Percentiles rank a stretch among this genome's conserved stretches.
phyloP scores from a whole-genome alignment of 2,113 vertebrate genomes.

The Falco punctatus region DNA sequence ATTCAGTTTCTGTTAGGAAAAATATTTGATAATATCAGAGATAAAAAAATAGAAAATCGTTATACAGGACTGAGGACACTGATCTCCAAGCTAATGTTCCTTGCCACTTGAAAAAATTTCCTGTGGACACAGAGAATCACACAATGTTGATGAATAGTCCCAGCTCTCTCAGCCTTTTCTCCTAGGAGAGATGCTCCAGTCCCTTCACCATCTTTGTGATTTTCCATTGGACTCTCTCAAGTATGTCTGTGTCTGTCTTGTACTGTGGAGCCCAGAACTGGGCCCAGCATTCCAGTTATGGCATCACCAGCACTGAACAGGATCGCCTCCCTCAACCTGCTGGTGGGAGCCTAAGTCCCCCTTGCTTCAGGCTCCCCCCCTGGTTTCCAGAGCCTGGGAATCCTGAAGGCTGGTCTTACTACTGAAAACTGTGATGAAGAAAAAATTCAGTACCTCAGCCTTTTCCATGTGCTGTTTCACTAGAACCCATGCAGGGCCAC shows the following conservation, averaged over 20 bases:
- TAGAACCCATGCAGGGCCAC: no score
- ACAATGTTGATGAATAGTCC: not conserved
- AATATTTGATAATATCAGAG: not conserved
- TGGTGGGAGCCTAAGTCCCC: not conserved
- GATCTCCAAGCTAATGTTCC: not conserved
- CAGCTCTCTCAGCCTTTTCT: not conserved
- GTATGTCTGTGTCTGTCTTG: not conserved
- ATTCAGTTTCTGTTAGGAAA: not conserved
- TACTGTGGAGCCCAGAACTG: not conserved
- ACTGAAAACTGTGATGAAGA: not conserved
- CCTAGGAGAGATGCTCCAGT: not conserved
- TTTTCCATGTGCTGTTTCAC: not conserved
- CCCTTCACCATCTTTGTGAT: not conserved
- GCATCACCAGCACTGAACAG: not conserved
- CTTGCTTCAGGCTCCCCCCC: not conserved
- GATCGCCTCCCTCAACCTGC: not conserved
- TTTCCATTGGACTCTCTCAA: not conserved
- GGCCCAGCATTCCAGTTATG: not conserved
- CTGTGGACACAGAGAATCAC: not conserved
- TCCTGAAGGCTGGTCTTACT: not conserved
- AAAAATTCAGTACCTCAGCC: not conserved
- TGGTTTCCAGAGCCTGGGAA: not conserved
- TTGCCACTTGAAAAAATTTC: not conserved
- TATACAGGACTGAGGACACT: not conserved
- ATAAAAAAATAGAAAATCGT: not conserved